phyloP scores from a whole-genome alignment of 2,797 vertebrate genomes.

The Esox lucius region DNA sequence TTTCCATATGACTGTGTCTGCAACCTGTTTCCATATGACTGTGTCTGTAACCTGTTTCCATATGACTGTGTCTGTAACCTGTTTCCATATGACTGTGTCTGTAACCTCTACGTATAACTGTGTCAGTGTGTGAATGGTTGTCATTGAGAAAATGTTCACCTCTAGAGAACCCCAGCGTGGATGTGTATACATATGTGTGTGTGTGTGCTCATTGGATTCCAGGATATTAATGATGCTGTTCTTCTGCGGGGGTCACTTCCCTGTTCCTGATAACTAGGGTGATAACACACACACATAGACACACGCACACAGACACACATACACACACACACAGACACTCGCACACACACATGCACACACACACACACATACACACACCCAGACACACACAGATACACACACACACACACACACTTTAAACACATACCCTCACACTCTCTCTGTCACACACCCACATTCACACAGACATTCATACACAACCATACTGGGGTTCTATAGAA shows the following conservation, averaged over 20 bases:
- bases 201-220: conserved; percentile 48
- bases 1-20: conserved; percentile 11
- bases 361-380: conserved; percentile 2
- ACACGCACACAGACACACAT: conserved; percentile 2
- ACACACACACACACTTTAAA: background rate
- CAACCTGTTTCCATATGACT: conserved; percentile 2
- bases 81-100: conserved; percentile 8
- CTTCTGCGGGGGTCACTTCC: conserved; percentile 60
- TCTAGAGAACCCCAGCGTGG: background rate
- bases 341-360: background rate
- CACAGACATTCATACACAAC: background rate
- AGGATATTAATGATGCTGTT: conserved; percentile 48
- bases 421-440: background rate
- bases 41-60: conserved; percentile 7
- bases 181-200: background rate
- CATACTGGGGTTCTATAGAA: background rate
- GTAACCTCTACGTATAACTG: background rate
- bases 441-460: background rate
- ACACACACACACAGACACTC: background rate
- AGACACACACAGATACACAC: background rate
- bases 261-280: conserved; percentile 59
- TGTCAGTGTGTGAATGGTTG: conserved; percentile 15
- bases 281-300: conserved; percentile 49
- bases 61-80: conserved; percentile 11
- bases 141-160: conserved; percentile 5